These are phyloP conservation scores for Crenichthys baileyi DNA, from an alignment of 2,797 vertebrate genomes.

Conservation along the genomic window DNA sequence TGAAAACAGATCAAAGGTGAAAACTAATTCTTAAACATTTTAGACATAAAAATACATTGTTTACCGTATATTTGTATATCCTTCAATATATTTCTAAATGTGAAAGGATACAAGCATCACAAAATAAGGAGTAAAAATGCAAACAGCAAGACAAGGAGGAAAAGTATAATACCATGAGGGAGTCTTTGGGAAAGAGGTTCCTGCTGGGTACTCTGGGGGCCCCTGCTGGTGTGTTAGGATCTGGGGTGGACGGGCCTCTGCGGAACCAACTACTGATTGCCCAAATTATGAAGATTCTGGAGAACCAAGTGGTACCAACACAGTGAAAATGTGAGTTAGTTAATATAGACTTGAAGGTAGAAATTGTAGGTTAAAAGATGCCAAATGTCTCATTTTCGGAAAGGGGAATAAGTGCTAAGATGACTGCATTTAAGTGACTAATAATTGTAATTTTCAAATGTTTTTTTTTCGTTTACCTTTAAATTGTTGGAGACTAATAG, in stretches of 20 bases:
- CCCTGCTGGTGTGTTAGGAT: slow-evolving; percentile 85
- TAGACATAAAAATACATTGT: background rate
- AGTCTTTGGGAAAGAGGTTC: slow-evolving; percentile 95
- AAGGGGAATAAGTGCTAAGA: background rate
- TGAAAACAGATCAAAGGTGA: background rate
- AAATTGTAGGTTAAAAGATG: background rate
- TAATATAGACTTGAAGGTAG: background rate
- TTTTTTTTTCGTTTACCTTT: background rate
- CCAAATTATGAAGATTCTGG: slow-evolving; percentile 97
- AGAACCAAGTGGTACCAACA: slow-evolving; percentile 11
- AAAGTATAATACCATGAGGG: slow-evolving; percentile 87
- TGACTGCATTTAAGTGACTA: background rate
- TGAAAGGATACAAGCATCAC: background rate
- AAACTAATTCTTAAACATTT: too few relatives aligned
- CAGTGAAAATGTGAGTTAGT: background rate
- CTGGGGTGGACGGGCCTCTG: slow-evolving; percentile 89
- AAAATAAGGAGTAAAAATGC: background rate
- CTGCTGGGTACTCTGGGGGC: slow-evolving; percentile 89
- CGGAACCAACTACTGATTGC: slow-evolving; percentile 98
- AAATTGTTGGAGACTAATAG: background rate
- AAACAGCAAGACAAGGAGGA: slow-evolving; percentile 1
- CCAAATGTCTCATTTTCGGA: background rate
- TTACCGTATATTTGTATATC: background rate
- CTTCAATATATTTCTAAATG: background rate
- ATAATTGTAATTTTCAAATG: background rate